These are phyloP conservation scores for Cheumatopsyche charites DNA, from an alignment of 1,140 invertebrate genomes.

Conservation along the genomic window DNA sequence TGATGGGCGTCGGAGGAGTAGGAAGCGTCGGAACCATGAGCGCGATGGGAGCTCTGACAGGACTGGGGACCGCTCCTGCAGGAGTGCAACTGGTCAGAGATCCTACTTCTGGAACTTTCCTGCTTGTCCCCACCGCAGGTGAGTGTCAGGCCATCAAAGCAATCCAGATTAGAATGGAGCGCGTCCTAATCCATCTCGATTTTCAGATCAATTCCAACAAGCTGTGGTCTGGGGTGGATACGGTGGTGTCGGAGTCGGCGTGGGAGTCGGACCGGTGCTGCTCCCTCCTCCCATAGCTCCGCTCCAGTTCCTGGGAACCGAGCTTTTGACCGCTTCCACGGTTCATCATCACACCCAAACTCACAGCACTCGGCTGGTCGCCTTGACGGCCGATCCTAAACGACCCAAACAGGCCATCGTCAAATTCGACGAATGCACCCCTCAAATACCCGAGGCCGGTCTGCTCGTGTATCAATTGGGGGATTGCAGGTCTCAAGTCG, in stretches of 20 bases:
- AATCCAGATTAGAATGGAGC: neutral
- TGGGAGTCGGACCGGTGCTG: conserved; percentile 62
- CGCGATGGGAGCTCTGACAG: conserved; percentile 53
- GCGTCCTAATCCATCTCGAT: neutral
- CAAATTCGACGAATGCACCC: conserved; percentile 69
- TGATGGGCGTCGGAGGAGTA: conserved; percentile 64
- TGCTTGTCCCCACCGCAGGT: conserved; percentile 73
- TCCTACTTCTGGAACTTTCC: conserved; percentile 77
- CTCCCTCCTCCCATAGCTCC: conserved; percentile 60
- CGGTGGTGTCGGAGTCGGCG: conserved; percentile 65
- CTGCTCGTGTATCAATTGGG: conserved; percentile 45
- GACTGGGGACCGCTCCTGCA: conserved; percentile 56
- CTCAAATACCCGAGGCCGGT: conserved; percentile 51
- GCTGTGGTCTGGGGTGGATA: conserved; percentile 76
- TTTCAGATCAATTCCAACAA: conserved; percentile 74
- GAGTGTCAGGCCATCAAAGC: neutral
- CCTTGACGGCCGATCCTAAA: conserved; percentile 56
- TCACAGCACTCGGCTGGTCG: conserved; percentile 64
- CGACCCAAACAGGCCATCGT: conserved; percentile 63
- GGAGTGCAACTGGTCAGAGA: conserved; percentile 83
- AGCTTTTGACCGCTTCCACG: conserved; percentile 56
- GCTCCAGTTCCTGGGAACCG: conserved; percentile 66
- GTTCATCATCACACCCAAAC: conserved; percentile 66
- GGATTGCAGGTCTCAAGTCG: conserved; percentile 30
- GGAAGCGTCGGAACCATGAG: conserved; percentile 50